These are phyloP conservation scores for Cyphomyrus discorhynchus DNA, from an alignment of 2,113 vertebrate species.

Conservation along the genomic window DNA sequence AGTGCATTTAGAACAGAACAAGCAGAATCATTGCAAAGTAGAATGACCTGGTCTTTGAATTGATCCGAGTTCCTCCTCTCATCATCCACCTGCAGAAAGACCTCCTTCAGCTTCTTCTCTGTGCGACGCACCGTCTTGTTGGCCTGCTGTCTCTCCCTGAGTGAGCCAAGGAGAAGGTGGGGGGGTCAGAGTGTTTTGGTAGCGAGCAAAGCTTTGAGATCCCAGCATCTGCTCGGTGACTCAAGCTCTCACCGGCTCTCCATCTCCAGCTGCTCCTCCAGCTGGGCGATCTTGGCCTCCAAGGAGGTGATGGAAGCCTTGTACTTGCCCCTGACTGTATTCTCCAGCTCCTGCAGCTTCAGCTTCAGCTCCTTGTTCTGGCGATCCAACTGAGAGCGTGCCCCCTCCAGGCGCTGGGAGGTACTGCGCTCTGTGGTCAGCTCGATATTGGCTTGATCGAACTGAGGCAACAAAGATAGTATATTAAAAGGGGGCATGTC, in stretches of 20 bases:
- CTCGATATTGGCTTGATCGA: constrained; percentile 81
- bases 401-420: constrained; percentile 77
- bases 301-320: constrained; percentile 73
- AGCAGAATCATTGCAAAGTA: neutral
- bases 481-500: neutral
- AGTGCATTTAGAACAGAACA: neutral
- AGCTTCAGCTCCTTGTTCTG: constrained; percentile 91
- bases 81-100: constrained; percentile 85
- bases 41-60: constrained; percentile 79
- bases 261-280: constrained; percentile 85
- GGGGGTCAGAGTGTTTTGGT: neutral
- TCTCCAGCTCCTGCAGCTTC: constrained; percentile 88
- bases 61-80: constrained; percentile 84
- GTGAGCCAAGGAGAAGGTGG: neutral
- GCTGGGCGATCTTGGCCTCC: constrained; percentile 80
- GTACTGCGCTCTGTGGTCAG: constrained; percentile 77
- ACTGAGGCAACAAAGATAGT: constrained; percentile 45
- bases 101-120: constrained; percentile 91
- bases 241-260: constrained; percentile 74
- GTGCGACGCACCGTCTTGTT: constrained; percentile 75
- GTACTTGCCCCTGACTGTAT: constrained; percentile 78
- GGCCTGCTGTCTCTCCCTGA: constrained; percentile 80
- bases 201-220: neutral
- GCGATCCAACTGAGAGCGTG: constrained; percentile 81
- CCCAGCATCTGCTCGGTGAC: neutral